Conservation (phyloP, 2,113 vertebrate genomes). For the Sapayoa aenigma region DNA sequence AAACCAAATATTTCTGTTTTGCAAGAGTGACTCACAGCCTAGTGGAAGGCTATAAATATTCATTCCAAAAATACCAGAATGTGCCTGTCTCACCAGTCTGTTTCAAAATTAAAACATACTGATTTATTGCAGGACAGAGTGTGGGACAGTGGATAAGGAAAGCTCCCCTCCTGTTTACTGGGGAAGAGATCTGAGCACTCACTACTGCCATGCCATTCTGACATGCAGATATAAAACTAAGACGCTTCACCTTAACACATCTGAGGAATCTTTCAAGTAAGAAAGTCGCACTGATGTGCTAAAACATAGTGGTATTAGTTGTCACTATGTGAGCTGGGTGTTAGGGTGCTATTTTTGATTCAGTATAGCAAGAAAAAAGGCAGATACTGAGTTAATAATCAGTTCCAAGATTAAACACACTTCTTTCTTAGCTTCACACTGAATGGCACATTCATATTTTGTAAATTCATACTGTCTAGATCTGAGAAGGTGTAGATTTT, state of each 20-base stretch:
- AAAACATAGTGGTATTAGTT: background rate
- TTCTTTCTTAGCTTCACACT: background rate
- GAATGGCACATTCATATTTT: background rate
- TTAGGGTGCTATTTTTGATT: background rate
- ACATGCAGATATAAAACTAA: background rate
- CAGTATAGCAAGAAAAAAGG: background rate
- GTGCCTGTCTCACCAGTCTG: background rate
- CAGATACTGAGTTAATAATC: constrained; percentile 6
- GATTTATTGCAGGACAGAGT: background rate
- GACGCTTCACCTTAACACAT: background rate
- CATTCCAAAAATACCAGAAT: background rate
- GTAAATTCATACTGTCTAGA: background rate
- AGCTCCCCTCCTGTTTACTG: background rate
- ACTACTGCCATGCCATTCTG: background rate
- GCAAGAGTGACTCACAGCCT: background rate
- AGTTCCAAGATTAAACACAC: background rate
- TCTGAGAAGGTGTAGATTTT: background rate
- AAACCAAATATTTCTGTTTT: background rate
- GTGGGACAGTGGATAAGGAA: background rate
- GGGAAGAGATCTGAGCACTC: background rate
- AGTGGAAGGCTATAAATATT: constrained; percentile 39
- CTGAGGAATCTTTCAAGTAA: background rate
- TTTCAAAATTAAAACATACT: background rate
- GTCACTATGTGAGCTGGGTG: background rate
- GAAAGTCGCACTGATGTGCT: background rate